Evolutionary conservation across 2,888 invertebrate genomes (phyloP), one percentile per base, ranked within the genome.

Genomic region (Conistra vaccinii): DNA sequence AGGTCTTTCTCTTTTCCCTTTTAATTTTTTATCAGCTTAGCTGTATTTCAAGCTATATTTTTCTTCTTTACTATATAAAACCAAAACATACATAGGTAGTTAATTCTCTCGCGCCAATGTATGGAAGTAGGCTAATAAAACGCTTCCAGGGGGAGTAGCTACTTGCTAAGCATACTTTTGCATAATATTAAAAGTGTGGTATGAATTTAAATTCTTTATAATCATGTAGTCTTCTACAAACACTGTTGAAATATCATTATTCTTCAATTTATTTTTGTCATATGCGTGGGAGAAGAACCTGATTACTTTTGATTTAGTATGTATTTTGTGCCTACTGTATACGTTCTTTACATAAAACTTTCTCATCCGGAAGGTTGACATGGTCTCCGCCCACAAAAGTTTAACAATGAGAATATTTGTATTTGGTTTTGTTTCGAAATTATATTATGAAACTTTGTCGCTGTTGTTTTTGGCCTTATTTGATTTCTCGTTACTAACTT

Each of bases 91-190:
- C 20, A 32, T 39, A 29, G 26, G 26, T 14, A 26, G 60, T 66
- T 51, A 32, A 29, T 51, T 53, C 20, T 71, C 71, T 51, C 71
- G 42, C 68, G 60, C 20, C 68, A 61, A 68, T 80, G 35, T 65
- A 61, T 39, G 17, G 45, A 71, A 72, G 48, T 76, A 76, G 71
- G 80, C n/a, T 76, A 80, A 76, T 81, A 71, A 61, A 71, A 35
- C 65, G 51, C 32, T 66, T 76, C 68, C 70, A 69, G 58, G 35
- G 76, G 80, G 72, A 48, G 23, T 14, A 12, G 14, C 12, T 65
- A 48, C 39, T 55, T 58, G 51, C 9, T 45, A 10, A 39, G 42
- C 26, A 60, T 39, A 66, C 45, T 58, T 42, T 14, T 60, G 10
- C n/a, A 53, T 39, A 9, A 29, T 57, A 39, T 45, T 3, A 35